Base-by-base conservation (phyloP, 1,140 invertebrate species). In the Medauroidea extradentata region DNA sequence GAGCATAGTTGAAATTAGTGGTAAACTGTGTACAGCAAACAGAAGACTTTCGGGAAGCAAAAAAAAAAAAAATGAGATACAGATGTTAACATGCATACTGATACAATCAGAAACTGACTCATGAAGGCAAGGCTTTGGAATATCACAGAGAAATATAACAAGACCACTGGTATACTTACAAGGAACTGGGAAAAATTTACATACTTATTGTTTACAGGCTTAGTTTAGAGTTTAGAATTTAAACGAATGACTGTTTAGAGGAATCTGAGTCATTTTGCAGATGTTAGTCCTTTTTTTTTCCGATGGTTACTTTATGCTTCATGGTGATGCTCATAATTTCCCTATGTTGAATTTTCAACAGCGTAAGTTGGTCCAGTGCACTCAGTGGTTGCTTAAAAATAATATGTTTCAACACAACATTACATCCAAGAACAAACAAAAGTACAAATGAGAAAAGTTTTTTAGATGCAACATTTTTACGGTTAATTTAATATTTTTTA, bases 61-160 rank as follows among this genome's bases (percentile, higher is more conserved):
- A 24, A 16, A 41, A 38, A 2, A 53, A 34, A 53, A 0, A 44
- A 55, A 16, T 43, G 19, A 43, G 24, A 11, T 2, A 43, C 18
- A 18, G 14, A 43, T 42, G 18, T 9, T 43, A 43, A 43, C 53
- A 23, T 18, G 19, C 18, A 19, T n/a, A 23, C 9, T 3, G 53
- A 14, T n/a, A 18, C 38, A 19, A 43, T 16, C 19, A 18, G 41
- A 14, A 27, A 18, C 14, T 39, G 38, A 53, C 18, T 24, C 52
- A 43, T 41, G n/a, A 25, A 46, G 24, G 39, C 18, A 24, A 48
- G 38, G 27, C 56, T 24, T 57, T 48, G 29, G 48, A 57, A 38
- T 50, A 57, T 57, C 56, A 57, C 56, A 57, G 56, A 23, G 54
- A 57, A 44, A 44, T 23, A 57, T 8, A 46, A 46, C 24, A 25